Percentiles rank a stretch among this genome's conserved stretches.
Evolutionary conservation across 92 coral and sea anemone species (phyloP).

Genomic region (Chrysogorgia sp.): DNA sequence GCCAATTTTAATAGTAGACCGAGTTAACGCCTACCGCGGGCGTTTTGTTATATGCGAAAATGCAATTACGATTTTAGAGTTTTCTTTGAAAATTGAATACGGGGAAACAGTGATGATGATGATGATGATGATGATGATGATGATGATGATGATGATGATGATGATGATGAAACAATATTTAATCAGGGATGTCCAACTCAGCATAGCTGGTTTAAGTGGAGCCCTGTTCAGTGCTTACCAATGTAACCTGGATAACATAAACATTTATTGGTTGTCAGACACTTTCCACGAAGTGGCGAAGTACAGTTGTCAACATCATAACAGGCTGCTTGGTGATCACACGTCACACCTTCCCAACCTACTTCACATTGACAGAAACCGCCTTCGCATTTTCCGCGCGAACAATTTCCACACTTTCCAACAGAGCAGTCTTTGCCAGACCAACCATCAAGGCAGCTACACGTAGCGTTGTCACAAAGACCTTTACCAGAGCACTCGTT

Average conservation of each 20-base stretch:
- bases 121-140: too few relatives aligned
- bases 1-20: too few relatives aligned
- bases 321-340: constrained; percentile 68
- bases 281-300: constrained; percentile 62
- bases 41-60: too few relatives aligned
- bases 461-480: constrained; percentile 64
- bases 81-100: too few relatives aligned
- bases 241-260: constrained; percentile 71
- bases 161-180: too few relatives aligned
- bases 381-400: constrained; percentile 63
- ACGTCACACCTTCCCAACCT: constrained; percentile 73
- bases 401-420: constrained; percentile 60
- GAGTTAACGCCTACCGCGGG: too few relatives aligned
- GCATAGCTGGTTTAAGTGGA: too few relatives aligned
- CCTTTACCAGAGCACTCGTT: constrained; percentile 79
- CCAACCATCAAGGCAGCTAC: constrained; percentile 72
- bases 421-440: constrained; percentile 64
- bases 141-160: too few relatives aligned
- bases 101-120: too few relatives aligned
- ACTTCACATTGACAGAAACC: constrained; percentile 71
- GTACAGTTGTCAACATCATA: constrained; percentile 69
- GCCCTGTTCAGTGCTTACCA: too few relatives aligned
- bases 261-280: constrained; percentile 65
- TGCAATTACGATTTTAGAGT: too few relatives aligned
- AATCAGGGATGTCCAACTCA: too few relatives aligned